A percentile compares a stretch with the other conserved stretches of the same genome.
phyloP scores from a whole-genome alignment of 2,888 invertebrate genomes.

The Cheilosia soror region DNA sequence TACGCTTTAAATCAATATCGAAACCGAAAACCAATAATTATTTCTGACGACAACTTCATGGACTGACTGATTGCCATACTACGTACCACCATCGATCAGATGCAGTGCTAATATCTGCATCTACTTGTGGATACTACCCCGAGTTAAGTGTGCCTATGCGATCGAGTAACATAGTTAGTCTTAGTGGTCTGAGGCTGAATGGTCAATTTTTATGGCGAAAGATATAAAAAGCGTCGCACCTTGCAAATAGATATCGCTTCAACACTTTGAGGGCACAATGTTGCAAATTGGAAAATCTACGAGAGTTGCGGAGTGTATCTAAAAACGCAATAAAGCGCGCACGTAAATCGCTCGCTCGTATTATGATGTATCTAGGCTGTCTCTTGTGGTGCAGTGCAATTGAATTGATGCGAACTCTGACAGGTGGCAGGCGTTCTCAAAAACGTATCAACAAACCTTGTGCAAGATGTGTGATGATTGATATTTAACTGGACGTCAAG shows the following conservation, averaged over 20 bases:
- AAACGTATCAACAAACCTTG: slow-evolving; percentile 32
- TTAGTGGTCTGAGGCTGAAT: neutral
- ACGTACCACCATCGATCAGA: neutral
- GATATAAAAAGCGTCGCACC: slow-evolving; percentile 16
- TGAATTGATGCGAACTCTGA: slow-evolving; percentile 54
- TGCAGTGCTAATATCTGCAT: neutral
- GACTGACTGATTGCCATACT: slow-evolving; percentile 50
- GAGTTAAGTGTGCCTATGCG: neutral
- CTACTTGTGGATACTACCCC: neutral
- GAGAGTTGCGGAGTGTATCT: neutral
- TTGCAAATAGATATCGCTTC: neutral
- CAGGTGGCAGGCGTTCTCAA: slow-evolving; percentile 60
- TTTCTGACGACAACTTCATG: slow-evolving; percentile 64
- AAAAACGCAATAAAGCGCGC: slow-evolving; percentile 35
- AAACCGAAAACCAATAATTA: slow-evolving; percentile 69
- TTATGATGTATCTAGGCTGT: slow-evolving; percentile 4
- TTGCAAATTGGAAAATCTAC: slow-evolving; percentile 33
- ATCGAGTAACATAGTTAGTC: neutral
- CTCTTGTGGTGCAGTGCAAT: slow-evolving; percentile 42
- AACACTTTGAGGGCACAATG: slow-evolving; percentile 6
- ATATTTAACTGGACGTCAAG: slow-evolving; percentile 49
- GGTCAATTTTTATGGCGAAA: slow-evolving; percentile 28
- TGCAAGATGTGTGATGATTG: slow-evolving; percentile 56
- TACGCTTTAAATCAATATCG: slow-evolving; percentile 69
- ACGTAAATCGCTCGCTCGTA: slow-evolving; percentile 7